Base-by-base conservation (phyloP, 2,888 invertebrate genomes). In the Nomada goodeniana region DNA sequence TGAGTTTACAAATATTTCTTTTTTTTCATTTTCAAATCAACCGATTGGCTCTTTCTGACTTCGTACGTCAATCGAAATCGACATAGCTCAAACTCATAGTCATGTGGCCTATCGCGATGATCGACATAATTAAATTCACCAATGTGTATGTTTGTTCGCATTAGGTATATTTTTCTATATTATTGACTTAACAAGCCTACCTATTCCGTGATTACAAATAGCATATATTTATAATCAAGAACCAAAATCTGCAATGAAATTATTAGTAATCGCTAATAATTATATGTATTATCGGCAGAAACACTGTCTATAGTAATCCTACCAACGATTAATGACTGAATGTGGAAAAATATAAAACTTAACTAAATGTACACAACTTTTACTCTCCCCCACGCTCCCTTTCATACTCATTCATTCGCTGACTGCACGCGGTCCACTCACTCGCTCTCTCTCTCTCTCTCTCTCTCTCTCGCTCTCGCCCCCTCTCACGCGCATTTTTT, bases 291-390 rank as follows among this genome's bases (percentile, higher is more conserved):
- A 88, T 88, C 86, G 86, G 85, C 86, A 84, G 83, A 86, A 89
- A 89, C 83, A 82, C 61, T 81, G 76, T 83, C 76, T 86, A 88
- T 83, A 47, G 78, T 90, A 90, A 91, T 90, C 89, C 91, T 92
- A 92, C 90, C 91, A 93, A 93, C 91, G 91, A 93, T 93, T 91
- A 91, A 92, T 93, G 93, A 93, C 92, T 92, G 90, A 91, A 92
- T 91, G 92, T 93, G 91, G 92, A 93, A 93, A 93, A 93, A 93
- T 93, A 93, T 92, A 93, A 93, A 93, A 93, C 93, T 93, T 93
- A 93, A 93, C 92, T 92, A 92, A 93, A 93, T 91, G 89, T 93
- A 93, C 93, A 93, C 91, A 90, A 91, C 89, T 88, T 85, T 86
- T 82, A 68, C 64, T 70, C 67, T 65, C 63, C 78, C 65, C 70